A percentile compares a stretch with the other conserved stretches of the same genome.
Conservation (phyloP, 2,113 vertebrate genomes). For the Pedionomus torquatus region DNA sequence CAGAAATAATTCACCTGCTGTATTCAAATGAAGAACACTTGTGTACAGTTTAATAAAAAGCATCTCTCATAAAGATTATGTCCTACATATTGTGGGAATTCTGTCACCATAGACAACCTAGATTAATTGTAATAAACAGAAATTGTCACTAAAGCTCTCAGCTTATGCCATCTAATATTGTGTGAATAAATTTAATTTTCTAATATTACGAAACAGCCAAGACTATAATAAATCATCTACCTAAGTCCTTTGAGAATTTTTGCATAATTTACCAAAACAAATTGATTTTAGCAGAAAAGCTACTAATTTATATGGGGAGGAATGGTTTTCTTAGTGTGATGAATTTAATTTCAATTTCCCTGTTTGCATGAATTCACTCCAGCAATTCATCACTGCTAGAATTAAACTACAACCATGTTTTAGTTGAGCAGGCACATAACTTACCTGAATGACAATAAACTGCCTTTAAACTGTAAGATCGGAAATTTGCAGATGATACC, state of each 20-base stretch:
- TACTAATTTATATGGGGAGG: conserved; percentile 77
- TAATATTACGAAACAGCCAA: conserved; percentile 74
- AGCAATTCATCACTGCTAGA: conserved; percentile 78
- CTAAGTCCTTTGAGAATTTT: conserved; percentile 79
- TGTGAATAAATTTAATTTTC: conserved; percentile 79
- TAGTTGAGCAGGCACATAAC: conserved; percentile 59
- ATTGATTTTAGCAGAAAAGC: conserved; percentile 81
- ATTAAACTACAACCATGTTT: conserved; percentile 74
- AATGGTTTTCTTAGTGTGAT: conserved; percentile 76
- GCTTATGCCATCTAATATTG: conserved; percentile 71
- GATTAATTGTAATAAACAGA: conserved; percentile 77
- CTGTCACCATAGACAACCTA: conserved; percentile 53
- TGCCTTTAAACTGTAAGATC: not conserved
- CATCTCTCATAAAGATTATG: conserved; percentile 26
- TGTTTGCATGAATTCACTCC: conserved; percentile 75
- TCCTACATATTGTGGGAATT: conserved; percentile 48
- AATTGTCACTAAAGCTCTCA: conserved; percentile 74
- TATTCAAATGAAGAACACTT: not conserved
- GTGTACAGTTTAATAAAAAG: conserved; percentile 33
- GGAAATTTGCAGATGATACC: not conserved
- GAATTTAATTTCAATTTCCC: conserved; percentile 81
- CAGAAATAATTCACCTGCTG: conserved; percentile 1
- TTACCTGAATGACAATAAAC: conserved; percentile 71
- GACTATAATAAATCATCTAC: conserved; percentile 80
- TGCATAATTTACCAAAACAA: conserved; percentile 83